Base-by-base conservation (phyloP, 2,888 invertebrate species). In the Phania funesta region DNA sequence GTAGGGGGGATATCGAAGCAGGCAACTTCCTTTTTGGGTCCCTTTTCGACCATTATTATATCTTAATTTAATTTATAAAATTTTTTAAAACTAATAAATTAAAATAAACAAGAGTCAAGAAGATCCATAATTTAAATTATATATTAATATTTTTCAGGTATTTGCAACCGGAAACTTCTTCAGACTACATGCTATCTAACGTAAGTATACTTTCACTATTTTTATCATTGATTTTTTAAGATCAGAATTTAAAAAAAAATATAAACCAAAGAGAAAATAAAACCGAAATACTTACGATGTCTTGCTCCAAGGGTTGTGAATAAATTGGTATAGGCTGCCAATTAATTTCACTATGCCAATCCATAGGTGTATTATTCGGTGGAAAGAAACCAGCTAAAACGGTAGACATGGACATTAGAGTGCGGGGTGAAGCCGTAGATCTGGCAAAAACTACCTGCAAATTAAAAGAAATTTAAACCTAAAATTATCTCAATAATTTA, bases 271-370 rank as follows among this genome's bases (percentile, higher is more conserved):
- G 7, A 29, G 4, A 29, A 29, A 29, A 29, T 29, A 32, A 11
- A 1, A 1, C 1, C 11, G 3, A n/a, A n/a, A 35, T 41, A 22
- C 83, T 80, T 84, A 90, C 90, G 44, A 86, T 92, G 88, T 96
- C 95, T 71, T 92, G 89, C 1, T 92, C 88, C 5, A 93, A 89
- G 0, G 94, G 93, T 85, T 94, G 92, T 1, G 94, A 93, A 86
- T 93, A 93, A 1, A 95, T 92, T 1, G 95, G 95, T 70, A 96
- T 93, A 0, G 96, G 96, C 86, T 95, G 95, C 96, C 96, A 96
- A 75, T 92, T 90, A n/a, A 95, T 86, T 65, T 91, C 87, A 48
- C 90, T 79, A 86, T 93, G 93, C 94, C 94, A 93, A 85, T 92
- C 91, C 89, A 93, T 91, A 1, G 91, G 86, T 13, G 91, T 91